Percentiles rank a stretch among this genome's conserved stretches.
Conservation (phyloP, 2,797 vertebrate genomes). For the Pagetopsis macropterus region DNA sequence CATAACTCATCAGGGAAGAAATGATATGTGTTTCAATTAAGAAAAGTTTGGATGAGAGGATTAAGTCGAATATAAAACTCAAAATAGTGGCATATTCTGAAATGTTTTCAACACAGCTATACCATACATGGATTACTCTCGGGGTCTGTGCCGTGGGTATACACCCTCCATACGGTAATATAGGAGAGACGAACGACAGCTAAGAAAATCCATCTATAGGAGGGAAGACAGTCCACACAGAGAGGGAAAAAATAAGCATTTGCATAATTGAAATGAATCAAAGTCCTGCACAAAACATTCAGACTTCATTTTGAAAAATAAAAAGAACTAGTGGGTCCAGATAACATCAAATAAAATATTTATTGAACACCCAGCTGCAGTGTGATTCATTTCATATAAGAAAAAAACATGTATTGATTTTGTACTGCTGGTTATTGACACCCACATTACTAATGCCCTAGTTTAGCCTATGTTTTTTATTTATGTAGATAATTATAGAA, state of each 20-base stretch:
- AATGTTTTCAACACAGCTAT: neutral
- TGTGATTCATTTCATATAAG: constrained; percentile 45
- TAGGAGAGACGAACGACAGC: constrained; percentile 7
- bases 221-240: neutral
- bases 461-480: constrained; percentile 32
- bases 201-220: constrained; percentile 13
- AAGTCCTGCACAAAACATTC: neutral
- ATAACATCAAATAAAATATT: constrained; percentile 54
- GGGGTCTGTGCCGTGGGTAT: neutral
- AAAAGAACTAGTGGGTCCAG: constrained; percentile 10
- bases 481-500: constrained; percentile 35
- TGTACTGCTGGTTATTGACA: constrained; percentile 36
- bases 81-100: neutral
- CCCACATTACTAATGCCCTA: constrained; percentile 49
- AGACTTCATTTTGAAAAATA: constrained; percentile 8
- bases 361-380: constrained; percentile 18
- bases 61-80: neutral
- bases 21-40: constrained; percentile 48
- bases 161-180: neutral
- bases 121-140: neutral
- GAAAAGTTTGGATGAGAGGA: constrained; percentile 9
- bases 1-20: neutral
- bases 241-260: neutral
- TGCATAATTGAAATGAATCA: neutral
- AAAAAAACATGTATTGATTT: constrained; percentile 18